These are phyloP conservation scores for Zaprionus bogoriensis DNA, from an alignment of 2,888 invertebrate genomes.

Conservation along the genomic window DNA sequence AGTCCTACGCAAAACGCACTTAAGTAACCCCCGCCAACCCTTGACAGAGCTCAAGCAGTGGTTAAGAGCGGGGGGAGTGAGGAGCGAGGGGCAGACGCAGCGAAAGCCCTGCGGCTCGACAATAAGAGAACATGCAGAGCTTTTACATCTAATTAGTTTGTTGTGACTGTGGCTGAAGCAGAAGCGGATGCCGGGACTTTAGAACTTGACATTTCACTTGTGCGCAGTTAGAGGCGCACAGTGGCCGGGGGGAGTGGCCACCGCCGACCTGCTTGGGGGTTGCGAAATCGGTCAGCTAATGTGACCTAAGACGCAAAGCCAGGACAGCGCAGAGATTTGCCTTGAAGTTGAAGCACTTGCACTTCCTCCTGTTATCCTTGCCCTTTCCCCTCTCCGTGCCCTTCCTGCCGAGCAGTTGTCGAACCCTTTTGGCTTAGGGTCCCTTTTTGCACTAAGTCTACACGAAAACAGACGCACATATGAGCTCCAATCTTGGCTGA, in stretches of 20 bases:
- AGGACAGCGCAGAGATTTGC: not conserved
- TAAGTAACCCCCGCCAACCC: conserved; percentile 19
- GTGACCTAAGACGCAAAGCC: conserved; percentile 48
- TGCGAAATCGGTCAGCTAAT: conserved; percentile 58
- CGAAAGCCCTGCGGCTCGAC: conserved; percentile 7
- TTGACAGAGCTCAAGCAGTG: not conserved
- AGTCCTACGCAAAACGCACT: conserved; percentile 14
- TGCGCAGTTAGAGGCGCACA: not conserved
- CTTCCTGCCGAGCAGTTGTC: not conserved
- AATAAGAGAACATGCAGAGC: conserved; percentile 37
- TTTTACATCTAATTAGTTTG: conserved; percentile 69
- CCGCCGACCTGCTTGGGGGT: conserved; percentile 27
- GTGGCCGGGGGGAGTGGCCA: not conserved
- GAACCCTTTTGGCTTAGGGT: conserved; percentile 64
- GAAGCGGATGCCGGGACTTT: conserved; percentile 10
- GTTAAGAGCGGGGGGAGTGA: not conserved
- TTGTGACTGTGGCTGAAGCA: conserved; percentile 32
- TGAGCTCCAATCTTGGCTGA: conserved; percentile 6
- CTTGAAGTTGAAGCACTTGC: conserved; percentile 23
- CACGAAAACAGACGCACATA: conserved; percentile 8
- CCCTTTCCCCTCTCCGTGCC: conserved; percentile 43
- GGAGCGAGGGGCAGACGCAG: not conserved
- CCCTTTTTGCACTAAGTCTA: conserved; percentile 44
- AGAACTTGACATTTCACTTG: conserved; percentile 56
- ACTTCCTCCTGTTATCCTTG: conserved; percentile 54